phyloP scores from a whole-genome alignment of 2,888 invertebrate species.

The Hermaeophaga mercurialis region DNA sequence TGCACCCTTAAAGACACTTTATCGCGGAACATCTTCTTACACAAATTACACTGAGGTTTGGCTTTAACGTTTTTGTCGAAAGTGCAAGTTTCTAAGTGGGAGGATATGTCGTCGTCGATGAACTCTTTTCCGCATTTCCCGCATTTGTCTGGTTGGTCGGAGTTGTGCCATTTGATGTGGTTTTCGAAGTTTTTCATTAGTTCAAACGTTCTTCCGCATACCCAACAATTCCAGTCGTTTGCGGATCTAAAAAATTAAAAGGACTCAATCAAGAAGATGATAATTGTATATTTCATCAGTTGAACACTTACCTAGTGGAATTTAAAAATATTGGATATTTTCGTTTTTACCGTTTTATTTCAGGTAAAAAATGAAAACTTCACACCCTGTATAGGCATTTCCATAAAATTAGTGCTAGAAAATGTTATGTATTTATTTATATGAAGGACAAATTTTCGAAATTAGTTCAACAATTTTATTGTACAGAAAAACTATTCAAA shows the following conservation, averaged over 20 bases:
- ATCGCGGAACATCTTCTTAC: slow-evolving; percentile 10
- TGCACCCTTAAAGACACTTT: not conserved
- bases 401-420: no score
- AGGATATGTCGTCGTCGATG: not conserved
- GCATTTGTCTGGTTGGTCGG: slow-evolving; percentile 53
- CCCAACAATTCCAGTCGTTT: slow-evolving; percentile 22
- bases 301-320: no score
- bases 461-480: no score
- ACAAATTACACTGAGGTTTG: slow-evolving; percentile 19
- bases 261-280: no score
- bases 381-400: no score
- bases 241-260: slow-evolving; percentile 6
- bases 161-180: slow-evolving; percentile 52
- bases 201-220: slow-evolving; percentile 63
- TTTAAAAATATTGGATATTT: no score
- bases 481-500: no score
- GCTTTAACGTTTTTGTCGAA: not conserved
- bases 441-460: no score
- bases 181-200: slow-evolving; percentile 44
- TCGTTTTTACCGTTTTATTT: no score
- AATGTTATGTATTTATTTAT: no score
- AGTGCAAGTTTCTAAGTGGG: not conserved
- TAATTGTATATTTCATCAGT: no score
- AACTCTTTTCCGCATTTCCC: slow-evolving; percentile 31
- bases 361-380: no score